Base-by-base conservation (phyloP, 2,797 vertebrate genomes). In the Acridotheres tristis region DNA sequence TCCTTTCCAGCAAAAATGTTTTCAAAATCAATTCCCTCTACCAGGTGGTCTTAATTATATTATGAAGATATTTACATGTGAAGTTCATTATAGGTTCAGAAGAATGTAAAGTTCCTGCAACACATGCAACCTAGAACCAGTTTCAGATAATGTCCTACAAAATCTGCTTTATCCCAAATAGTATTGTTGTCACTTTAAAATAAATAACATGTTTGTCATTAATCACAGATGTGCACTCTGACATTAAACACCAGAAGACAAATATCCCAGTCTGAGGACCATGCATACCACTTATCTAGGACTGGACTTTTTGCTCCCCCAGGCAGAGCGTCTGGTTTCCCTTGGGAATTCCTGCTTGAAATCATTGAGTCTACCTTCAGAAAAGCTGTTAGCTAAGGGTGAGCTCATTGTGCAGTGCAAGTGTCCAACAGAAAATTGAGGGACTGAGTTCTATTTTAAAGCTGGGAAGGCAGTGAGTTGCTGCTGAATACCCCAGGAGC, bases 1-100 rank as follows among this genome's bases (percentile, higher is more conserved):
- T 96, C 86, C 90, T 92, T 96, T 95, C 76, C 79, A 84, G 91
- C 15, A 77, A 90, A 91, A 95, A 36, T 68, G 16, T 72, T 95
- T 95, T 58, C 57, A 82, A 69, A 93, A 73, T 80, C 76, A 61
- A 48, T 87, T 93, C 75, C 30, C 21, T 80, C 54, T 72, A 32
- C 45, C n/a, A 67, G 42, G 59, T 78, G 59, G 43, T 69, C 63
- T 69, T 89, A 78, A 66, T 75, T 88, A 72, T 38, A 72, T 57
- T 75, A 75, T 90, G 65, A 25, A 71, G 30, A 51, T 68, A 88
- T 54, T 85, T 92, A 73, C 38, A 85, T 54, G 25, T 74, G 71
- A 90, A 77, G 10, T 29, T 42, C 30, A 47, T 43, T 67, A 38
- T 25, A 54, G 40, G 71, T 91, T 69, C 34, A 65, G 53, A 73